Evolutionary conservation across 2,797 vertebrate genomes (phyloP).

Genomic region (Thunnus albacares): DNA sequence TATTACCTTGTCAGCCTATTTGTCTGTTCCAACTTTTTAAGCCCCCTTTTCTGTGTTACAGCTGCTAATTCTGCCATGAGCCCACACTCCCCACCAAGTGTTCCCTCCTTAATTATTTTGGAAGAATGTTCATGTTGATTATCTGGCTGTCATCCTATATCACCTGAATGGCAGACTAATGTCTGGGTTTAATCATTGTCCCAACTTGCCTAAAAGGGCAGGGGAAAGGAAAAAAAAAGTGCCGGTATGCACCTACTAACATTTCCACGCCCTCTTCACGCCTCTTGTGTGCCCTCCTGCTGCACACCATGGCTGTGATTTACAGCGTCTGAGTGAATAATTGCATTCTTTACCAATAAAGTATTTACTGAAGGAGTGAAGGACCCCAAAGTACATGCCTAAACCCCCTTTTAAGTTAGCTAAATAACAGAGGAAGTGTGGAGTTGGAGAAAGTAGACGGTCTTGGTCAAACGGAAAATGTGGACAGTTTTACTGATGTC

Average conservation of each 20-base stretch:
- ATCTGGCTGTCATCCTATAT: slow-evolving; percentile 78
- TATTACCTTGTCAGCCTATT: slow-evolving; percentile 77
- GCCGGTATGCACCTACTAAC: slow-evolving; percentile 63
- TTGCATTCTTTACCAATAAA: slow-evolving; percentile 60
- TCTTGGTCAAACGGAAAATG: background rate
- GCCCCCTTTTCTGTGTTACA: slow-evolving; percentile 39
- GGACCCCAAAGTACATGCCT: slow-evolving; percentile 2
- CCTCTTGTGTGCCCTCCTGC: slow-evolving; percentile 46
- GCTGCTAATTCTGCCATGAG: slow-evolving; percentile 62
- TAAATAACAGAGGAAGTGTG: background rate
- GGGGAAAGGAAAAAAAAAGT: slow-evolving; percentile 15
- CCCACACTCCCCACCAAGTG: slow-evolving; percentile 54
- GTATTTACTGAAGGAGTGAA: slow-evolving; percentile 46
- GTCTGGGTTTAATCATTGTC: slow-evolving; percentile 74
- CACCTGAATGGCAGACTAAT: slow-evolving; percentile 74
- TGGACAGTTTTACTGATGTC: background rate
- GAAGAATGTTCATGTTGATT: slow-evolving; percentile 80
- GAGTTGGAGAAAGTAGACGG: background rate
- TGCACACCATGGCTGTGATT: slow-evolving; percentile 57
- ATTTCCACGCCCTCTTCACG: slow-evolving; percentile 52
- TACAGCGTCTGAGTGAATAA: slow-evolving; percentile 59
- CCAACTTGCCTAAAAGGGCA: slow-evolving; percentile 76
- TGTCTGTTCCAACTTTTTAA: slow-evolving; percentile 55
- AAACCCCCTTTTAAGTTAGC: slow-evolving; percentile 3
- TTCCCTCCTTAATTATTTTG: slow-evolving; percentile 82